Evolutionary conservation across 1,140 invertebrate genomes (phyloP).

Genomic region (Meloidogyne exigua): DNA sequence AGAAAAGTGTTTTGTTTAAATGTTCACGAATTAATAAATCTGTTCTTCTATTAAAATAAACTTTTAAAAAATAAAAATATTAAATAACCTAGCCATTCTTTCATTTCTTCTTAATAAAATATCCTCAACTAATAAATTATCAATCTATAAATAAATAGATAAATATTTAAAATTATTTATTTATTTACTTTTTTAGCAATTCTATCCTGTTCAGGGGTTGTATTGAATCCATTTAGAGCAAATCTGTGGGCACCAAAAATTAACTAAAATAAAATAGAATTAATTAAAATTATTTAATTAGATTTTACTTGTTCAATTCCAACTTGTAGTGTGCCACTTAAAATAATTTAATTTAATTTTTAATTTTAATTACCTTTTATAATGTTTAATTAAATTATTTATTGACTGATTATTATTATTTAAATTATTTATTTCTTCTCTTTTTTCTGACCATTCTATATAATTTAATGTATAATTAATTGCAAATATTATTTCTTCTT

Average conservation of each 20-base stretch:
- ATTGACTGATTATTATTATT: not conserved
- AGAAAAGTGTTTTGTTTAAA: slow-evolving; percentile 11
- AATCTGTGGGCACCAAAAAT: slow-evolving; percentile 34
- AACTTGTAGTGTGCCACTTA: slow-evolving; percentile 1
- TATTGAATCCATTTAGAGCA: slow-evolving; percentile 32
- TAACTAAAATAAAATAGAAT: not conserved
- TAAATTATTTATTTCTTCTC: not conserved
- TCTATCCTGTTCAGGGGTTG: slow-evolving; percentile 28
- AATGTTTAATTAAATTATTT: slow-evolving; percentile 9
- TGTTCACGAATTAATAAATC: slow-evolving; percentile 18
- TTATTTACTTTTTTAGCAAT: slow-evolving; percentile 20
- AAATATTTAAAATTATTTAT: not conserved
- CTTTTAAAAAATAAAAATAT: not conserved
- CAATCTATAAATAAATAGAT: slow-evolving; percentile 22
- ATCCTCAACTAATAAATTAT: slow-evolving; percentile 35
- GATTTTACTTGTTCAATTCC: slow-evolving; percentile 5
- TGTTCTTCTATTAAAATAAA: slow-evolving; percentile 14
- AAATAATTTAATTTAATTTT: not conserved
- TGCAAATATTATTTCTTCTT: slow-evolving; percentile 40
- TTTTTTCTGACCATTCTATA: slow-evolving; percentile 44
- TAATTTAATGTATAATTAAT: slow-evolving; percentile 51
- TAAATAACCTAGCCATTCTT: slow-evolving; percentile 33
- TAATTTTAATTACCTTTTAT: not conserved
- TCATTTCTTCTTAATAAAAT: slow-evolving; percentile 37
- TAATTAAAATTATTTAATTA: not conserved